Conservation (phyloP, 1,140 invertebrate genomes). For the Glomeris maerens region DNA sequence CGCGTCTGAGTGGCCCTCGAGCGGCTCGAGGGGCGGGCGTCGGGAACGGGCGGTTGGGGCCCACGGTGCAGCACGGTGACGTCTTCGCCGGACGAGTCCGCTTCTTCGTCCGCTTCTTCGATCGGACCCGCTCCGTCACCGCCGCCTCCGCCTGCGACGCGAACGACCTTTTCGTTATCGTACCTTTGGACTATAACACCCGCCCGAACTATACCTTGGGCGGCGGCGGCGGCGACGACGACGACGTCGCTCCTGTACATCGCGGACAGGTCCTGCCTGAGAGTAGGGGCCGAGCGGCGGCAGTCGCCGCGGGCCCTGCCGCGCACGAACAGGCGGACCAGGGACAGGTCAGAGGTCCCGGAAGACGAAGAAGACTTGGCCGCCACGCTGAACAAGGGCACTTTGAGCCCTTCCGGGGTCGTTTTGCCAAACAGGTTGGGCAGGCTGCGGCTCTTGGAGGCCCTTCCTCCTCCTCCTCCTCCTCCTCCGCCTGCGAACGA, state of each 20-base stretch:
- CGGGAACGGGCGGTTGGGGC: neutral
- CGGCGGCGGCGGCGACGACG: too few relatives aligned
- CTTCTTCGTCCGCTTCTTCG: slow-evolving; percentile 20
- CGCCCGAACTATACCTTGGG: too few relatives aligned
- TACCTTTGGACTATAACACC: too few relatives aligned
- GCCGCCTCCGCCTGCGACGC: too few relatives aligned
- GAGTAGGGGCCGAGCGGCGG: too few relatives aligned
- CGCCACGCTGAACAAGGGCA: slow-evolving; percentile 17
- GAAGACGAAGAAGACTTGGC: slow-evolving; percentile 24
- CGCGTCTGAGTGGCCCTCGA: too few relatives aligned
- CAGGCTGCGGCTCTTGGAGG: slow-evolving; percentile 53
- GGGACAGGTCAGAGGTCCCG: slow-evolving; percentile 47
- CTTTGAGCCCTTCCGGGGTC: too few relatives aligned
- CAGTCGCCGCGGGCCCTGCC: too few relatives aligned
- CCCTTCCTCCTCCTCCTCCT: slow-evolving; percentile 16
- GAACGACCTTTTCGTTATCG: too few relatives aligned
- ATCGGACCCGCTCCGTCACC: slow-evolving; percentile 21
- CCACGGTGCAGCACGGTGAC: neutral
- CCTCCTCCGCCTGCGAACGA: neutral
- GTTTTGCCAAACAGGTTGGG: slow-evolving; percentile 43
- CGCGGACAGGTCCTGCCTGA: too few relatives aligned
- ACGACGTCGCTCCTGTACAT: too few relatives aligned
- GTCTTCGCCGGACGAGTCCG: neutral
- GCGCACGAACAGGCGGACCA: slow-evolving; percentile 80
- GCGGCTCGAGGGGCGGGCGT: neutral